A percentile compares a stretch with the other conserved stretches of the same genome.
phyloP scores from a whole-genome alignment of 1,140 invertebrate species.

The Coelopa frigida region DNA sequence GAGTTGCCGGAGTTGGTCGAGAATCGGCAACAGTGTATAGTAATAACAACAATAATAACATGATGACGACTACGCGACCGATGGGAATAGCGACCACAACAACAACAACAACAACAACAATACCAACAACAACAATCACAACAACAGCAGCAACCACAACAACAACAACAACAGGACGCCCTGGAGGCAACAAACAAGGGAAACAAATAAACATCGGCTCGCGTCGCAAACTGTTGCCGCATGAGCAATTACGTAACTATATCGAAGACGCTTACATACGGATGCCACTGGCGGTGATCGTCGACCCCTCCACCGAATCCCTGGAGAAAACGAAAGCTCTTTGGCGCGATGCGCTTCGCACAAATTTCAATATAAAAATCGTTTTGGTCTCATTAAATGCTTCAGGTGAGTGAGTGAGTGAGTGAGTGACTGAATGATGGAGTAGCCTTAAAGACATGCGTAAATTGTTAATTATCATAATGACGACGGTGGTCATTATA shows the following conservation, averaged over 20 bases:
- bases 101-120: slow-evolving; percentile 4
- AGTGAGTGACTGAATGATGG: neutral
- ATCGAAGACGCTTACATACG: slow-evolving; percentile 52
- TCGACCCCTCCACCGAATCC: slow-evolving; percentile 45
- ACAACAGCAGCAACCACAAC: slow-evolving; percentile 3
- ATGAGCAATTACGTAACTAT: slow-evolving; percentile 46
- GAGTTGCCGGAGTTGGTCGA: neutral
- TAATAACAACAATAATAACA: too few species aligned
- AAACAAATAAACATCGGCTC: slow-evolving; percentile 24
- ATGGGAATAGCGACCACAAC: neutral
- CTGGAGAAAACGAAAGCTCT: slow-evolving; percentile 47
- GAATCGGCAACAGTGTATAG: too few species aligned
- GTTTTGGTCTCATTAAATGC: slow-evolving; percentile 41
- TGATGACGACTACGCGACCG: slow-evolving; percentile 3
- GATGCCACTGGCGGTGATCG: slow-evolving; percentile 50
- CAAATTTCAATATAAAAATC: slow-evolving; percentile 40
- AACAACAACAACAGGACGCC: neutral
- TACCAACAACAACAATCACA: too few species aligned
- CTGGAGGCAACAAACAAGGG: slow-evolving; percentile 10
- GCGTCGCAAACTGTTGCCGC: slow-evolving; percentile 25
- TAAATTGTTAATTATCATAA: too few species aligned
- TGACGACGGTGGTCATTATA: too few species aligned
- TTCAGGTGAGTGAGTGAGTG: slow-evolving; percentile 25
- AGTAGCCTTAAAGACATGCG: neutral
- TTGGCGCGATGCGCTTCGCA: slow-evolving; percentile 45